A percentile compares a stretch with the other conserved stretches of the same genome.
Conservation (phyloP, 2,113 vertebrate species). For the Chroicocephalus ridibundus region DNA sequence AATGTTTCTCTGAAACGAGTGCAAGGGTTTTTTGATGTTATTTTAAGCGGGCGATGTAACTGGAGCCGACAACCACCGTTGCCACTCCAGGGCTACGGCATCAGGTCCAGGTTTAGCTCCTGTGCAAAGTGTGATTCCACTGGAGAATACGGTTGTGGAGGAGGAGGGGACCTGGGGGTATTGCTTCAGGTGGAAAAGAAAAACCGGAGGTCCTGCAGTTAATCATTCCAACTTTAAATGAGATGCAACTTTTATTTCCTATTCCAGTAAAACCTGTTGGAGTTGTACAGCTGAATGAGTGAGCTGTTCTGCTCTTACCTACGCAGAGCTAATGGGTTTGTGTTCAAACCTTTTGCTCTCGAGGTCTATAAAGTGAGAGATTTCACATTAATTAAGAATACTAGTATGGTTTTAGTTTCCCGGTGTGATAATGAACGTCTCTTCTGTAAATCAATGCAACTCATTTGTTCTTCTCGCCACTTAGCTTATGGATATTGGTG, state of each 20-base stretch:
- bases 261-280: background rate
- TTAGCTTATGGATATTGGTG: background rate
- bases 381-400: background rate
- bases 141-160: background rate
- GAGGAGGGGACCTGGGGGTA: background rate
- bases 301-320: background rate
- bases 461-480: background rate
- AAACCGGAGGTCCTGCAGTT: background rate
- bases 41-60: background rate
- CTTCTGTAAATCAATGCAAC: background rate
- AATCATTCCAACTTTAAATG: background rate
- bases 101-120: background rate
- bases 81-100: background rate
- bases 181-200: background rate
- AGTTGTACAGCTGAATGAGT: background rate
- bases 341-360: background rate
- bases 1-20: background rate
- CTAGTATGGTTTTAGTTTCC: background rate
- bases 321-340: fast-evolving
- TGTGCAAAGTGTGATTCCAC: too few species aligned
- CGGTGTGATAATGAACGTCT: too few species aligned
- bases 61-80: background rate
- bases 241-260: background rate
- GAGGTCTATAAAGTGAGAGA: background rate
- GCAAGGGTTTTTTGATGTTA: background rate